Base-by-base conservation (phyloP, 2,113 vertebrate genomes). In the Corapipo altera region DNA sequence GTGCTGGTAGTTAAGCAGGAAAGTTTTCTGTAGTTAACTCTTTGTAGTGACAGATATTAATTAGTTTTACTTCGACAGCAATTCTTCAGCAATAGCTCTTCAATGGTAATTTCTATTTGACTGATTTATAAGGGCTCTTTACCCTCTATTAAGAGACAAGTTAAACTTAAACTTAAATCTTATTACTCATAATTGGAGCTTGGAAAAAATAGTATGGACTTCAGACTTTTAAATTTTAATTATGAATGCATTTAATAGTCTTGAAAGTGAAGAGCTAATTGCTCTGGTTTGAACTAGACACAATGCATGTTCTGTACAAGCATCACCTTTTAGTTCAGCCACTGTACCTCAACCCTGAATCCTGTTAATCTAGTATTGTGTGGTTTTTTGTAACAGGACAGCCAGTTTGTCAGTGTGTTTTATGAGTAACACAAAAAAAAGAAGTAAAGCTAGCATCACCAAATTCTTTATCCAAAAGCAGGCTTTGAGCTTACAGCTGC, bases 141-240 rank as follows among this genome's bases (percentile, higher is more conserved):
- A 97, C 97, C 98, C 98, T 98, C 98, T 98, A 98, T 98, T 98
- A 98, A 96, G 81, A 95, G 96, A 89, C 81, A 96, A 98, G 96
- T 97, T 97, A 98, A 98, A 97, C 97, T 97, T 97, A 96, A 97
- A 96, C 97, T 97, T 97, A 97, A 98, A 95, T 97, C 98, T 97
- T 98, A 98, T 97, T 96, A 97, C 96, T 98, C 37, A 18, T 98
- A 97, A 97, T 96, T 97, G 92, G 94, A 59, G 83, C 75, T 97
- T 86, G 49, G 89, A 95, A 97, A 97, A 97, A 97, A 88, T 65
- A 89, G 94, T 96, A 94, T 97, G 96, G 80, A 88, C 85, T 97
- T 97, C 97, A 97, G 95, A 97, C 80, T 95, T 98, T 97, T 95
- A 96, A 97, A 97, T 97, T 97, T 96, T 97, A 96, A 97, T 97